Conservation (phyloP, 2,113 vertebrate genomes). For the Indri indri region DNA sequence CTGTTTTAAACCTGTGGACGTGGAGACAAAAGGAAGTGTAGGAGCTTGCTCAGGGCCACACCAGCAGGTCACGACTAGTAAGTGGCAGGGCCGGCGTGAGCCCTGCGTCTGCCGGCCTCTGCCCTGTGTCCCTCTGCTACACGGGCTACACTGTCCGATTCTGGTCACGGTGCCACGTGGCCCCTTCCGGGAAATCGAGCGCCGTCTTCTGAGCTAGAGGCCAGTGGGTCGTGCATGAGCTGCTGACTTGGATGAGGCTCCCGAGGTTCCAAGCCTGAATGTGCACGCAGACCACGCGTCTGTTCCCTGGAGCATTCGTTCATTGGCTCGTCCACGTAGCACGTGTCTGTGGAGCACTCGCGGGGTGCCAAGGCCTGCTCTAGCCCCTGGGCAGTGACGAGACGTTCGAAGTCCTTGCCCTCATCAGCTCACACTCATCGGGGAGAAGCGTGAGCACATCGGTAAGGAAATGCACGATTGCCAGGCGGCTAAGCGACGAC, state of each 20-base stretch:
- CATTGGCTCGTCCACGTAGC: not conserved
- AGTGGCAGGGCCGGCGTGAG: fast-evolving
- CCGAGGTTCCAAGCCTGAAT: not conserved
- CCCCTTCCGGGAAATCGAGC: not conserved
- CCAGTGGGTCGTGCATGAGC: not conserved
- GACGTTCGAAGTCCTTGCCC: not conserved
- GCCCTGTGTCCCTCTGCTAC: too few relatives aligned
- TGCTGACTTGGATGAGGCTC: not conserved
- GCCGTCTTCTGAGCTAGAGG: not conserved
- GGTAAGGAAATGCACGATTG: not conserved
- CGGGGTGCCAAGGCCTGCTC: not conserved
- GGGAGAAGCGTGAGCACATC: not conserved
- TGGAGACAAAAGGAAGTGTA: not conserved
- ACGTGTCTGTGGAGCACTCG: not conserved
- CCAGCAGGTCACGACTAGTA: not conserved
- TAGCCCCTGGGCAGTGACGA: not conserved
- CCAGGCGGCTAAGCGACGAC: not conserved
- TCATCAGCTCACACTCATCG: too few relatives aligned
- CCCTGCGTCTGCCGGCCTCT: not conserved
- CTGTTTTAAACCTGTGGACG: not conserved
- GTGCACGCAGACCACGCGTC: not conserved
- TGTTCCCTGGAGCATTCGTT: not conserved
- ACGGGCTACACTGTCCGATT: fast-evolving
- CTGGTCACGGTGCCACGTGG: not conserved
- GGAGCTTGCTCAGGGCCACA: not conserved